These are phyloP conservation scores for Shinisaurus crocodilurus DNA, from an alignment of 2,113 vertebrate species.

Conservation along the genomic window DNA sequence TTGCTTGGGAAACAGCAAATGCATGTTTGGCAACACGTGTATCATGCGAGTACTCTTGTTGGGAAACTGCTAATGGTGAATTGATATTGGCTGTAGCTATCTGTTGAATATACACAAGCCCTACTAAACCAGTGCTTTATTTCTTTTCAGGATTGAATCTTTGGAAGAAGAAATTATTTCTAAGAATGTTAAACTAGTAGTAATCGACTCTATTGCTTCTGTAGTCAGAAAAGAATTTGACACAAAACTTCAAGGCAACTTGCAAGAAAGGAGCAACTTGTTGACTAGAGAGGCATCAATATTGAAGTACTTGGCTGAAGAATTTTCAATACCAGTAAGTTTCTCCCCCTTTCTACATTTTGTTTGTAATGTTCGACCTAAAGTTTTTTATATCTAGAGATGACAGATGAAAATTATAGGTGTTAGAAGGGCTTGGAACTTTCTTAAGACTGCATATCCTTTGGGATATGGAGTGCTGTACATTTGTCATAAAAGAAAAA, in stretches of 20 bases:
- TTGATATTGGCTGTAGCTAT: background rate
- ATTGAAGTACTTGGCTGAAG: slow-evolving; percentile 86
- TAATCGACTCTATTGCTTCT: slow-evolving; percentile 88
- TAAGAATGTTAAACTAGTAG: slow-evolving; percentile 79
- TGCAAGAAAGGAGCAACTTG: slow-evolving; percentile 82
- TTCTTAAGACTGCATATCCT: slow-evolving; percentile 5
- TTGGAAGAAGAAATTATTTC: slow-evolving; percentile 89
- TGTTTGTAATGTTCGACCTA: slow-evolving; percentile 43
- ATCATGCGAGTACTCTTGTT: background rate
- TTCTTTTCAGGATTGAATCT: slow-evolving; percentile 75
- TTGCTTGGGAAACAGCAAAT: background rate
- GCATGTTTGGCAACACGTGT: background rate
- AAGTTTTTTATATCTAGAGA: slow-evolving; percentile 37
- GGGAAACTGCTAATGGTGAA: background rate
- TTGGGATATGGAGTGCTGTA: background rate
- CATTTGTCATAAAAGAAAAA: background rate
- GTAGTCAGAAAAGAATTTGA: slow-evolving; percentile 90
- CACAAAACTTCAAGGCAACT: slow-evolving; percentile 82
- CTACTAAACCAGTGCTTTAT: slow-evolving; percentile 24
- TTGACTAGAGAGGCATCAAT: slow-evolving; percentile 80
- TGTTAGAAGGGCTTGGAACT: slow-evolving; percentile 37
- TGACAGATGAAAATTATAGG: slow-evolving; percentile 37
- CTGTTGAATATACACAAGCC: background rate
- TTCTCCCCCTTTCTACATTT: slow-evolving; percentile 27
- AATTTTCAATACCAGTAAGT: slow-evolving; percentile 88